These are phyloP conservation scores for Ennomos fuscantarius DNA, from an alignment of 2,888 invertebrate genomes.

Conservation along the genomic window DNA sequence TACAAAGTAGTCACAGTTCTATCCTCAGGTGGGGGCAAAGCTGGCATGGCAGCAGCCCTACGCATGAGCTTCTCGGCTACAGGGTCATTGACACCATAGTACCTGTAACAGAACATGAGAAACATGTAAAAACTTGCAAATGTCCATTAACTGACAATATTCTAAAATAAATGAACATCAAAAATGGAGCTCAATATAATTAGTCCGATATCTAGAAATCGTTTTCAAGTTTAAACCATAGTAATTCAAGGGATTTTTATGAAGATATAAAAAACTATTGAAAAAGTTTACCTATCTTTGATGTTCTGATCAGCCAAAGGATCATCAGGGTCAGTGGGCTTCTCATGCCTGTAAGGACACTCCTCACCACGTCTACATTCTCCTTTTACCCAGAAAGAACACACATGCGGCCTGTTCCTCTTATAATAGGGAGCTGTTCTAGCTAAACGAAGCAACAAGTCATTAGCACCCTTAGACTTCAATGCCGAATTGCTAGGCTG, in stretches of 20 bases:
- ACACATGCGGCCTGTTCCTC: slow-evolving; percentile 97
- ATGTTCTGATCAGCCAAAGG: slow-evolving; percentile 98
- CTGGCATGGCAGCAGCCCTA: slow-evolving; percentile 96
- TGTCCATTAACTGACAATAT: background rate
- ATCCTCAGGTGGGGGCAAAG: slow-evolving; percentile 97
- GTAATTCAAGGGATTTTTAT: no score
- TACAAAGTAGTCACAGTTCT: slow-evolving; percentile 98
- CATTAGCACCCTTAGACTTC: slow-evolving; percentile 91
- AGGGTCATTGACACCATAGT: slow-evolving; percentile 98
- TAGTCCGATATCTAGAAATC: no score
- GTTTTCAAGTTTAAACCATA: no score
- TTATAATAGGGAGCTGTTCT: slow-evolving; percentile 98
- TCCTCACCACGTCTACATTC: slow-evolving; percentile 98
- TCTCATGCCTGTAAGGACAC: slow-evolving; percentile 98
- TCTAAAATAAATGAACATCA: no score
- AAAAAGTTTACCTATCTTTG: slow-evolving; percentile 88
- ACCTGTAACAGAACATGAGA: slow-evolving; percentile 73
- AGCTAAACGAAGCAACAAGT: slow-evolving; percentile 94
- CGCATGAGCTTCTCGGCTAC: slow-evolving; percentile 97
- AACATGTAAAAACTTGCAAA: slow-evolving; percentile 5
- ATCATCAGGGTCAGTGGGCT: slow-evolving; percentile 98
- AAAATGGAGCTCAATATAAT: no score
- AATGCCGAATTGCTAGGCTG: slow-evolving; percentile 87
- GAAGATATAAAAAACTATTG: slow-evolving; percentile 1
- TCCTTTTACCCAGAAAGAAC: slow-evolving; percentile 99